Base-by-base conservation (phyloP, 2,113 vertebrate genomes). In the Amphiprion ocellaris region DNA sequence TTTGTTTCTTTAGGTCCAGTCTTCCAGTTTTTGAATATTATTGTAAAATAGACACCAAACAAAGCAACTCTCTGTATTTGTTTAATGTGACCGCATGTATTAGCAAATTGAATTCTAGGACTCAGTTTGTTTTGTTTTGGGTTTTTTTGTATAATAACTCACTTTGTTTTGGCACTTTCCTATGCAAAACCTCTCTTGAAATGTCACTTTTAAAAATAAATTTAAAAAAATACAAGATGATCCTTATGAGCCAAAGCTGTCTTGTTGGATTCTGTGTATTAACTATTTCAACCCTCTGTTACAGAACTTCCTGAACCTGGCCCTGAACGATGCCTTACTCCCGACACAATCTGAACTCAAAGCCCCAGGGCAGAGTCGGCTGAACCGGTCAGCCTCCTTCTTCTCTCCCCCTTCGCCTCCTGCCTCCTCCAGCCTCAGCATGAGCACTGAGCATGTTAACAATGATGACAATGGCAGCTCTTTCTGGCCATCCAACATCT, bases 401-500 rank as follows among this genome's bases (percentile, higher is more conserved):
- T 92, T 93, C 69, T 79, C 83, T 10, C 64, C 92, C 11, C 64
- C 85, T 10, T 65, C 89, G 37, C 81, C 87, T n/a, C 59, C 90
- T 26, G 69, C 77, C 39, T 56, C 84, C 49, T 77, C 89, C 15
- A 79, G 78, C 78, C 78, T 86, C 66, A 89, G 87, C 69, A 30
- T 87, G 60, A 92, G 90, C 81, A 84, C 86, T 0, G 94, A 95
- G 73, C 85, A 92, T 30, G 80, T 94, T 33, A 83, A 79, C 54
- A 53, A 75, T 33, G 86, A 89, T 0, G 82, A 88, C 19, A 82
- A 62, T 7, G 19, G 86, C 72, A 78, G 87, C 79, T 70, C 79
- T 19, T 54, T 90, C 28, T 95, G 95, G 94, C 33, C 89, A 0
- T 28, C 81, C 23, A 94, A 94, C 81, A 93, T 91, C 69, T 96